Conservation (phyloP, 2,113 vertebrate genomes). For the Plecotus auritus region DNA sequence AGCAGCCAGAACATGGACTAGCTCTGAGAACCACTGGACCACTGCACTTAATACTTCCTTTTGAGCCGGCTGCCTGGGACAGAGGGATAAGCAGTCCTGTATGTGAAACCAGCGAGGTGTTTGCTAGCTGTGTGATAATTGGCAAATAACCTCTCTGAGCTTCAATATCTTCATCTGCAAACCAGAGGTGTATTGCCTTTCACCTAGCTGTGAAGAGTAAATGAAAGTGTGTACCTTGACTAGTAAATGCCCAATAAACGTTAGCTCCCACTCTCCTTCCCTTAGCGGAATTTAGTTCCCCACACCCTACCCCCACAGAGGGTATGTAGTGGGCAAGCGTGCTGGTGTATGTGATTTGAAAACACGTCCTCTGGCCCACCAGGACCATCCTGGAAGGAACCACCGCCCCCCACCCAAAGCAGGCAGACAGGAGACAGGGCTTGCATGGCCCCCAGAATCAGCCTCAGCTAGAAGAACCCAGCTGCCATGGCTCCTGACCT, state of each 20-base stretch:
- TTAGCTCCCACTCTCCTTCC: neutral
- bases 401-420: too few species aligned
- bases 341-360: neutral
- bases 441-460: neutral
- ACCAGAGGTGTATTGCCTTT: neutral
- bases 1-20: neutral
- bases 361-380: neutral
- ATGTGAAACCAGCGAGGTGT: neutral
- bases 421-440: neutral
- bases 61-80: neutral
- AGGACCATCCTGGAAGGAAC: neutral
- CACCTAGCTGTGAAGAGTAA: neutral
- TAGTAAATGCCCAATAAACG: neutral
- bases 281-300: neutral
- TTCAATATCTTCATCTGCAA: neutral
- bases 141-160: neutral
- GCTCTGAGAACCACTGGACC: neutral
- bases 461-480: neutral
- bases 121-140: neutral
- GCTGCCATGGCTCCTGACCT: conserved; percentile 79
- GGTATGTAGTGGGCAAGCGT: neutral
- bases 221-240: neutral
- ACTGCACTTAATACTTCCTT: neutral
- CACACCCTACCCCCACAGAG: neutral
- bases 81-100: neutral